These are phyloP conservation scores for human DNA, from an alignment of 2,113 vertebrate species.

Conservation along the genomic window DNA sequence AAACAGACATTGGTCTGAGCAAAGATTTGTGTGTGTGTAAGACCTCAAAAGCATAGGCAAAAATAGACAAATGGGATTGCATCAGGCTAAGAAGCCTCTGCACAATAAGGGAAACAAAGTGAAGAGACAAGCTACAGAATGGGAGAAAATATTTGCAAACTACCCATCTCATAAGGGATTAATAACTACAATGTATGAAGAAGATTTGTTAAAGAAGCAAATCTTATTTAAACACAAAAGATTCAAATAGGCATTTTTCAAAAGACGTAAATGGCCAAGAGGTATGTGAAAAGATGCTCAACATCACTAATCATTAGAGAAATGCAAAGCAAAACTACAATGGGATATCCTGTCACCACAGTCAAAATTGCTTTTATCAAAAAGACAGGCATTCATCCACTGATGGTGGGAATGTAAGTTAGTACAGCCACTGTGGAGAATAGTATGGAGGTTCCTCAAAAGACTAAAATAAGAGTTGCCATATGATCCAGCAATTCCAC, in stretches of 20 bases:
- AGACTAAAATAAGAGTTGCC: neutral
- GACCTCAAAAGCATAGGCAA: neutral
- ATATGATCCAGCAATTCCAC: neutral
- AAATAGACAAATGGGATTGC: neutral
- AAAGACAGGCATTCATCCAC: neutral
- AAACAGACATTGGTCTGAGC: neutral
- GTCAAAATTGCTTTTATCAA: neutral
- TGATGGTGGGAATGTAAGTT: neutral
- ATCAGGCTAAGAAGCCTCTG: neutral
- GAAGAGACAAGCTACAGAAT: neutral
- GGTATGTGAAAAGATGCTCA: neutral
- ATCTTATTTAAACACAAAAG: neutral
- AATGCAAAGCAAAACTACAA: neutral
- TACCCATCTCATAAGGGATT: neutral
- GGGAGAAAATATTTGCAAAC: neutral
- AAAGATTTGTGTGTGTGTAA: neutral
- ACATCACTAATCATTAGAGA: neutral
- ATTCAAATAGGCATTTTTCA: neutral
- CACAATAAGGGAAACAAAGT: neutral
- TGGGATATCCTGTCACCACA: neutral
- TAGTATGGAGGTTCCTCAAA: neutral
- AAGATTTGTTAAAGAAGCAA: too few species aligned
- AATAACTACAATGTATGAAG: neutral
- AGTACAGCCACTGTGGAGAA: neutral
- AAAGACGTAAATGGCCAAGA: neutral